Conservation (phyloP, 2,888 invertebrate genomes). For the Eudasyphora cyanicolor region DNA sequence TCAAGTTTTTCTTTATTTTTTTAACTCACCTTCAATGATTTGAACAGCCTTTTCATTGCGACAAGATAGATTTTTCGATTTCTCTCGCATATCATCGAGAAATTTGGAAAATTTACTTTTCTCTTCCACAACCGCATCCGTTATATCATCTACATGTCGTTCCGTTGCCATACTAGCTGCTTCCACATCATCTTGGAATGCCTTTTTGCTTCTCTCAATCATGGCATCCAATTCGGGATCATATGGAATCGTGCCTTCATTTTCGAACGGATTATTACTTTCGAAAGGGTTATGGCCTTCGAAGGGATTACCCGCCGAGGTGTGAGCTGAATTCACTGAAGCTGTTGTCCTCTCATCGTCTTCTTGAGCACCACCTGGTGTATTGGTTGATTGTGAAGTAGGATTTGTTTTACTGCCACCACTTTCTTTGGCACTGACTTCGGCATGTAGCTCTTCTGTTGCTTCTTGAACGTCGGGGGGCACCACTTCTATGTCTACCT, state of each 20-base stretch:
- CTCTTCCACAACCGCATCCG: slow-evolving; percentile 67
- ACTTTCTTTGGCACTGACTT: slow-evolving; percentile 59
- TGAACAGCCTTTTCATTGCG: slow-evolving; percentile 75
- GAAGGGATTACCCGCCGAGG: slow-evolving; percentile 72
- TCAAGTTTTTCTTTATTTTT: too few relatives aligned
- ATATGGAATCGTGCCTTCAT: slow-evolving; percentile 63
- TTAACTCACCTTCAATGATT: slow-evolving; percentile 73
- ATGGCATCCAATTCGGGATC: slow-evolving; percentile 72
- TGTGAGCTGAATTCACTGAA: slow-evolving; percentile 77
- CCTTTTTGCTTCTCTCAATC: slow-evolving; percentile 70
- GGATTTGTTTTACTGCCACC: slow-evolving; percentile 61
- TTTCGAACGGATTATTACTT: slow-evolving; percentile 64
- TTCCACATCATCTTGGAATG: slow-evolving; percentile 71
- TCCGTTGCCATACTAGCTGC: slow-evolving; percentile 64
- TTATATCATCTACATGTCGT: slow-evolving; percentile 51
- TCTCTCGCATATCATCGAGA: slow-evolving; percentile 73
- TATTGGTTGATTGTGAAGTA: slow-evolving; percentile 55
- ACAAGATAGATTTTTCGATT: slow-evolving; percentile 73
- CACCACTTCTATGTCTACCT: slow-evolving; percentile 65
- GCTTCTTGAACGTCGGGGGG: slow-evolving; percentile 49
- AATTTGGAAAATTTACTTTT: slow-evolving; percentile 75
- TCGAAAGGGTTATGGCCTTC: slow-evolving; percentile 63
- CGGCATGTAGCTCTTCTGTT: slow-evolving; percentile 35
- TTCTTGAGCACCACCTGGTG: slow-evolving; percentile 67
- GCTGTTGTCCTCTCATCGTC: slow-evolving; percentile 79